Base-by-base conservation (phyloP, 1,140 invertebrate genomes). In the Brachionus manjavacas region DNA sequence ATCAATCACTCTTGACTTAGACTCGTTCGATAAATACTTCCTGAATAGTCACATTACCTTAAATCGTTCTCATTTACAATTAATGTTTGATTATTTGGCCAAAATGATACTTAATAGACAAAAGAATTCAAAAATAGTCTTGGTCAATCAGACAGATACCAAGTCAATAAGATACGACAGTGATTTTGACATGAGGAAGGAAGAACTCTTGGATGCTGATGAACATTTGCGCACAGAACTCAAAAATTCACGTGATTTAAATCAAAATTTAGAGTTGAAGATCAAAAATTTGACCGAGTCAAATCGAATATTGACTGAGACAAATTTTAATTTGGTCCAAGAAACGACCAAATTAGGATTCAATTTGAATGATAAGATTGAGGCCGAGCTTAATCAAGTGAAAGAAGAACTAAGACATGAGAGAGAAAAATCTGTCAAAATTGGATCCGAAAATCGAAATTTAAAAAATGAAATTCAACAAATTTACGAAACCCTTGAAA, bases 21-120 rank as follows among this genome's bases (percentile, higher is more conserved):
- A 76, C 11, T 49, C 41, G 2, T 76, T 76, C n/a, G 49, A 49
- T 23, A 76, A 76, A 76, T 76, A 76, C 31, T 76, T 76, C 41
- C 43, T 76, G 20, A 76, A 76, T 12, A 76, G 49, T 49, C 72
- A 76, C 46, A 76, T 76, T 12, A 76, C 72, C 20, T 76, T 76
- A 23, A 76, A 76, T 49, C 16, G 23, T 2, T 46, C 43, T 76
- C 43, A 76, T 49, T 49, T 76, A 23, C 41, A 76, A 25, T 46
- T 49, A 11, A 76, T 76, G 72, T 76, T 49, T 49, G 25, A 76
- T 31, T 49, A 76, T 25, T 76, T 76, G 72, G 72, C 72, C 8
- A 46, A 49, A 49, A 25, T 76, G 72, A 25, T 76, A 25, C 11
- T 76, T 0, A 23, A 76, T 12, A 8, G 9, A 4, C 25, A 76